Evolutionary conservation across 2,888 invertebrate species (phyloP).

Genomic region (Tortricodes alternella): DNA sequence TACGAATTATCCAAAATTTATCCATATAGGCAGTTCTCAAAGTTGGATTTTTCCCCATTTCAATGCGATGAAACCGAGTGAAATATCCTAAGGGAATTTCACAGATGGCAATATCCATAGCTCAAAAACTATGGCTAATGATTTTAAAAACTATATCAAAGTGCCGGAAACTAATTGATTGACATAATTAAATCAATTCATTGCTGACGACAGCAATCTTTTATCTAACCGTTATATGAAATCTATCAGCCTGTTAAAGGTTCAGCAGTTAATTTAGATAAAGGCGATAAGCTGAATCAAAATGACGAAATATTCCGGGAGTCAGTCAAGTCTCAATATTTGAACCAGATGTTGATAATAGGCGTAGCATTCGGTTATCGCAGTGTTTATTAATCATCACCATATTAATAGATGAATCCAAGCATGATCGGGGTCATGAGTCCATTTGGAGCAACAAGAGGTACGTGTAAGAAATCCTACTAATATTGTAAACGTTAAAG

Average conservation of each 20-base stretch:
- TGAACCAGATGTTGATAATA: conserved; percentile 10
- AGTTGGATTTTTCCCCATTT: no score
- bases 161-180: no score
- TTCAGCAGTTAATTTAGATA: conserved; percentile 9
- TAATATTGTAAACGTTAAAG: no score
- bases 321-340: background rate
- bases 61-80: no score
- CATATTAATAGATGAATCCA: background rate
- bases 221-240: conserved; percentile 3
- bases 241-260: background rate
- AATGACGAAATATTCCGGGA: conserved; percentile 7
- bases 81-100: no score
- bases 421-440: conserved; percentile 2
- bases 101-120: no score
- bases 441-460: background rate
- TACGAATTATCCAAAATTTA: no score
- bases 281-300: conserved; percentile 9
- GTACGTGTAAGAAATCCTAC: conserved; percentile 11
- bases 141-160: no score
- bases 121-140: no score
- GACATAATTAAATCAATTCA: no score
- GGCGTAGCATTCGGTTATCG: conserved; percentile 5
- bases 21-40: no score
- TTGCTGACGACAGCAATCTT: no score
- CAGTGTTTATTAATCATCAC: background rate